Evolutionary conservation across 2,888 invertebrate genomes (phyloP), one percentile per base, ranked within the genome.

Genomic region (Papilio demoleus): DNA sequence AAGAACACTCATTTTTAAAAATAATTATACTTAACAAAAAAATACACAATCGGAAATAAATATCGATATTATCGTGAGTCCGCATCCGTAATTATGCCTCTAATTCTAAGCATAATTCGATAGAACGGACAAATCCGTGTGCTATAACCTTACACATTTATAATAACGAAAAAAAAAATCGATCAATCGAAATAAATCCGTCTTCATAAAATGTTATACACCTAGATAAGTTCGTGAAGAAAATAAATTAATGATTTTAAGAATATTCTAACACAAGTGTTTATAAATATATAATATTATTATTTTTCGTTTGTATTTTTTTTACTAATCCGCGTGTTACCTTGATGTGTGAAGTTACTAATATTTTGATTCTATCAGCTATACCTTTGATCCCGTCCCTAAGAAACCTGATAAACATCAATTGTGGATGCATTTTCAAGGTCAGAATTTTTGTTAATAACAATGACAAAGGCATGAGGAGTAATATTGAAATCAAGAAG

Each of bases 211-310:
- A 88, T 87, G 85, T 88, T 90, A 85, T 90, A 89, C 86, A 86
- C 87, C 86, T 90, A 88, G 89, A 86, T 91, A 91, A 90, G 92
- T 89, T 87, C 88, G 90, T 90, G 90, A 90, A 86, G 31, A 31
- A 88, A 90, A 86, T 90, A 88, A 92, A 90, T 91, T 91, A 90
- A 92, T 92, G 88, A 90, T 87, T 91, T 88, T 91, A 90, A 90
- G 90, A 91, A 88, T 92, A 91, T 89, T 93, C 92, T 92, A 92
- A 92, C 91, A 90, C 89, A 91, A 92, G 92, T 93, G 92, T 93
- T 93, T 92, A 93, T 93, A 91, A 89, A 93, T 92, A 93, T 93
- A 93, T 93, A 83, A 84, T 84, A 92, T 92, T 92, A 92, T 93
- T 93, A 92, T 93, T 92, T 92, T 93, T 93, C 91, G 81, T 80